Evolutionary conservation across 1,140 invertebrate species (phyloP), one percentile per base, ranked within the genome.

Genomic region (Branchinecta lynchi): DNA sequence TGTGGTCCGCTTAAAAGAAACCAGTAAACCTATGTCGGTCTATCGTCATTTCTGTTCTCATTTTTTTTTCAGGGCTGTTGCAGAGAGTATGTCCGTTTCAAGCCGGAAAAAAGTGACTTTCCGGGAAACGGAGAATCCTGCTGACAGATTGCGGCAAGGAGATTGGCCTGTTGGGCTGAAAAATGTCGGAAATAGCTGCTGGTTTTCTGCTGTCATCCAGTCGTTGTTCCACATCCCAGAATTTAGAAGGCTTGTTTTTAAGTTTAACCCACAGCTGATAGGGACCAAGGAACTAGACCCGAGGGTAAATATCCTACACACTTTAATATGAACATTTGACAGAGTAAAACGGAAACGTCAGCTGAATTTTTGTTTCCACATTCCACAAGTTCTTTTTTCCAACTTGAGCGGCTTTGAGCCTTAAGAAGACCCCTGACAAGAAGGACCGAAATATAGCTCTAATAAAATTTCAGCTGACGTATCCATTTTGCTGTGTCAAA

Each of bases 131-230:
- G 71, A 80, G 32, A 81, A 81, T 73, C 81, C 81, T 3, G 75
- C 79, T 71, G 79, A 81, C 69, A 74, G 80, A 68, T 78, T 77
- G 67, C 73, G 81, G 66, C 74, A 76, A 17, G 75, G 76, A 7
- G 75, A 76, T 10, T 69, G 71, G 76, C 81, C 81, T 43, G 81
- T 82, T 51, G 81, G 81, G 10, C 74, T 82, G 32, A 81, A 81
- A 74, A 82, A 82, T 76, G 79, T 82, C 21, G 81, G 81, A n/a
- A 82, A 82, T 69, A 82, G 81, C 1, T 82, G 81, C 74, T 82
- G 81, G 81, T 82, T 82, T 73, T 81, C 79, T 75, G 80, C 81
- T 72, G 80, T 82, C 17, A 81, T 82, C 71, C 81, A 82, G 76
- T 80, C 79, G 15, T 73, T 81, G 46, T 81, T 82, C 74, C 77